phyloP scores from a whole-genome alignment of 1,140 invertebrate species.

The Eriocheir sinensis region DNA sequence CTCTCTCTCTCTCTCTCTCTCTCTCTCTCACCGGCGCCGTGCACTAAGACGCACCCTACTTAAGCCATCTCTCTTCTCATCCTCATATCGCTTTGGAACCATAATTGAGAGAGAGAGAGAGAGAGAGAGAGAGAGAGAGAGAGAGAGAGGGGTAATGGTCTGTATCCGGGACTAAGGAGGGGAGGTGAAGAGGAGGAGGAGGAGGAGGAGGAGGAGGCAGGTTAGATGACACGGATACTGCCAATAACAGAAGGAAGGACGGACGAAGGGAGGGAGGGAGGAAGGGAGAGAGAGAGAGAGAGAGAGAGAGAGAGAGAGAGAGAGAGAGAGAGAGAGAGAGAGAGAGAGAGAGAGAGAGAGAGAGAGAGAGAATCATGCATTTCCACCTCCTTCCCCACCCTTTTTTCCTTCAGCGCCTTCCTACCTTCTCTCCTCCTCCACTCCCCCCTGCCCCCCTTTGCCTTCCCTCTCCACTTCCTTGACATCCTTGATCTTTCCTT shows the following conservation, averaged over 20 bases:
- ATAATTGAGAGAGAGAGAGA: neutral
- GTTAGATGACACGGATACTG: neutral
- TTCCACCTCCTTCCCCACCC: neutral
- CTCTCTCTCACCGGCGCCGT: neutral
- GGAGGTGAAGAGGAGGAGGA: neutral
- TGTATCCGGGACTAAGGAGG: neutral
- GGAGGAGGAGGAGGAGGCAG: neutral
- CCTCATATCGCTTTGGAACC: neutral
- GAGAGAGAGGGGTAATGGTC: neutral
- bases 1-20: slow-evolving; percentile 1
- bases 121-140: neutral
- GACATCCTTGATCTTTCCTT: neutral
- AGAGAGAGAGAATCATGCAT: neutral
- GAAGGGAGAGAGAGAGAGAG: neutral
- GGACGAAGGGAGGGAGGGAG: neutral
- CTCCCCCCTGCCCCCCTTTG: neutral
- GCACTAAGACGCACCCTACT: neutral
- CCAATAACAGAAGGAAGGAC: neutral
- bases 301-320: slow-evolving; percentile 11
- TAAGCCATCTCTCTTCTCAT: neutral
- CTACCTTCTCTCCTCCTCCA: too few relatives aligned
- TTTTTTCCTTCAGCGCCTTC: too few relatives aligned
- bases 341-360: slow-evolving; percentile 20
- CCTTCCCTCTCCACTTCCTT: neutral
- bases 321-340: neutral